These are phyloP conservation scores for Hyles lineata DNA, from an alignment of 2,888 invertebrate genomes.

Conservation along the genomic window DNA sequence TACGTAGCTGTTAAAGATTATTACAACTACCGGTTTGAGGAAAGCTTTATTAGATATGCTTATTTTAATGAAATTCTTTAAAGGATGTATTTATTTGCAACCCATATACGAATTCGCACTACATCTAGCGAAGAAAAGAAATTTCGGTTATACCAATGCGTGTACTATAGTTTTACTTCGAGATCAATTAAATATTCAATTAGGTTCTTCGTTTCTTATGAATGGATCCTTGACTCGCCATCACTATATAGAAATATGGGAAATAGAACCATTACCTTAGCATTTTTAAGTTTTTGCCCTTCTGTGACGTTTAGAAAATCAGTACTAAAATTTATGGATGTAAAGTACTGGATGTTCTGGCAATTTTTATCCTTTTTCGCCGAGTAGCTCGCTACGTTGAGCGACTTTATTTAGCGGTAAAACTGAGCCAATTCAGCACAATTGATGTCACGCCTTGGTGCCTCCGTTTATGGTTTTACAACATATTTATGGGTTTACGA, in stretches of 20 bases:
- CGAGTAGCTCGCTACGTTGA: conserved; percentile 14
- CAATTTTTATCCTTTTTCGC: conserved; percentile 18
- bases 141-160: too few relatives aligned
- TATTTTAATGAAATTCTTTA: too few relatives aligned
- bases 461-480: conserved; percentile 81
- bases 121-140: too few relatives aligned
- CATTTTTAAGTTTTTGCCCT: too few relatives aligned
- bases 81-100: too few relatives aligned
- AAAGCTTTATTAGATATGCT: neutral
- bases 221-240: too few relatives aligned
- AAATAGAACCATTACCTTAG: too few relatives aligned
- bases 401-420: conserved; percentile 57
- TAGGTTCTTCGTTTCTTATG: neutral
- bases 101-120: too few relatives aligned
- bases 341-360: neutral
- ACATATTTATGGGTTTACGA: conserved; percentile 82
- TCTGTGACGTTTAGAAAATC: neutral
- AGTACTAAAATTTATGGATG: neutral
- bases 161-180: too few relatives aligned
- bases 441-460: conserved; percentile 75
- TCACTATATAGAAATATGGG: neutral
- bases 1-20: conserved; percentile 3
- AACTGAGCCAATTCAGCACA: conserved; percentile 73
- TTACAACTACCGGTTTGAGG: neutral
- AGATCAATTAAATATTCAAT: too few relatives aligned